Base-by-base conservation (phyloP, 2,113 vertebrate species). In the Pedetes capensis region DNA sequence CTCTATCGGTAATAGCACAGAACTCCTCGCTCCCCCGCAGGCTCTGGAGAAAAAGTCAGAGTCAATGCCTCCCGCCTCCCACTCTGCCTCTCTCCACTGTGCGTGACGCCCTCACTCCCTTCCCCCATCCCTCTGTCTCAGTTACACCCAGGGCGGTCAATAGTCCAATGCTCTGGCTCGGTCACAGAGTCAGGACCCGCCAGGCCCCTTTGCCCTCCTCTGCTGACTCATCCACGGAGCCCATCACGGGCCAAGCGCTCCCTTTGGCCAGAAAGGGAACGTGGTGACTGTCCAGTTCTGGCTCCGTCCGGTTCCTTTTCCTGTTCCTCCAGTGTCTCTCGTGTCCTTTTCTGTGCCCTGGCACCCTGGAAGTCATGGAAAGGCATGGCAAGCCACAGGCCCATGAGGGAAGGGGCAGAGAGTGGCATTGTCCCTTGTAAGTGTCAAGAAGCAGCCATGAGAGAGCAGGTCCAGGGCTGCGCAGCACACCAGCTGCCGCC, bases 231-330 rank as follows among this genome's bases (percentile, higher is more conserved):
- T 17, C 57, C 51, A 0, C 3, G 0, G 63, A 80, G 51, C 32
- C 69, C 27, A 25, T 23, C 14, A 5, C 0, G 0, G n/a, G 64
- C 57, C 71, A 61, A 69, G 20, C 0, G 0, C 22, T 64, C 49
- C 75, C 72, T 63, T 44, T 1, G 53, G 25, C 71, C 29, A 12
- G 37, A 93, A 83, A 29, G 20, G 14, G 61, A 47, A 17, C 23
- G n/a, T 11, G 2, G 39, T 39, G 25, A 17, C 51, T 10, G 59
- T 71, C 8, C 3, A 13, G 44, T 42, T 74, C 80, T 47, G 20
- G 55, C 27, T 83, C 25, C 16, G 20, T 63, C n/a, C 9, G 18
- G 78, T 69, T 63, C 55, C 42, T 87, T 42, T 75, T 42, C 25
- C 76, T 76, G 74, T 49, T 25, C 63, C 61, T 47, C 17, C 44